These are phyloP conservation scores for Ctenomys sociabilis DNA, from an alignment of 2,113 vertebrate genomes.

Conservation along the genomic window DNA sequence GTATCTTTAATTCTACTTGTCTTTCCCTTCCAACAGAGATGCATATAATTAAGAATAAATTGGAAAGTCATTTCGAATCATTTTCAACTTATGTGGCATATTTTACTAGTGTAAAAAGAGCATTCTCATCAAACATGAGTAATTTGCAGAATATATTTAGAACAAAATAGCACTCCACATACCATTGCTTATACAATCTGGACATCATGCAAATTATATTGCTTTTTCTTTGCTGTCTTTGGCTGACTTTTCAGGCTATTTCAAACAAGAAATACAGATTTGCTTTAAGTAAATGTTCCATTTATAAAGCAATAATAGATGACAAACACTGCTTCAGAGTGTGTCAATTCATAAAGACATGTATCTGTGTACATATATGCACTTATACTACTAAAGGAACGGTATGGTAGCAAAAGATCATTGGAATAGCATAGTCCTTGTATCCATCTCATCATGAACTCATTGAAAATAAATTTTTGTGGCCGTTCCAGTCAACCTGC, in stretches of 20 bases:
- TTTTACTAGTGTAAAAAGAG: constrained; percentile 30
- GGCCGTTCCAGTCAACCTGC: too few relatives aligned
- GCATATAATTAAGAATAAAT: constrained; percentile 14
- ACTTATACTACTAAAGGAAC: neutral
- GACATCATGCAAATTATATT: neutral
- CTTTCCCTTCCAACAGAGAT: neutral
- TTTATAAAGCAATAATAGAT: constrained; percentile 38
- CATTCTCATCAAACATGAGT: constrained; percentile 40
- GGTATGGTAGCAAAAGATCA: neutral
- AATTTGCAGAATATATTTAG: constrained; percentile 53
- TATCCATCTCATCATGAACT: neutral
- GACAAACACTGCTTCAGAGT: neutral
- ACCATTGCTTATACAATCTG: constrained; percentile 29
- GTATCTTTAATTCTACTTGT: neutral
- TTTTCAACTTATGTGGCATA: neutral
- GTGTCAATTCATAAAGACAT: neutral
- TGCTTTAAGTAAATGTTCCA: constrained; percentile 23
- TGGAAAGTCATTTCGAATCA: neutral
- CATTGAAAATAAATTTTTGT: neutral
- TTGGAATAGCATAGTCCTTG: neutral
- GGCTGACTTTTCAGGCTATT: constrained; percentile 9
- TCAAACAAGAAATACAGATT: neutral
- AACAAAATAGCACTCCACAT: constrained; percentile 43
- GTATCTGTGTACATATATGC: neutral
- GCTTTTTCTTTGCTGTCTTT: constrained; percentile 52